Evolutionary conservation across 2,113 vertebrate genomes (phyloP).

Genomic region (Plectropomus leopardus): DNA sequence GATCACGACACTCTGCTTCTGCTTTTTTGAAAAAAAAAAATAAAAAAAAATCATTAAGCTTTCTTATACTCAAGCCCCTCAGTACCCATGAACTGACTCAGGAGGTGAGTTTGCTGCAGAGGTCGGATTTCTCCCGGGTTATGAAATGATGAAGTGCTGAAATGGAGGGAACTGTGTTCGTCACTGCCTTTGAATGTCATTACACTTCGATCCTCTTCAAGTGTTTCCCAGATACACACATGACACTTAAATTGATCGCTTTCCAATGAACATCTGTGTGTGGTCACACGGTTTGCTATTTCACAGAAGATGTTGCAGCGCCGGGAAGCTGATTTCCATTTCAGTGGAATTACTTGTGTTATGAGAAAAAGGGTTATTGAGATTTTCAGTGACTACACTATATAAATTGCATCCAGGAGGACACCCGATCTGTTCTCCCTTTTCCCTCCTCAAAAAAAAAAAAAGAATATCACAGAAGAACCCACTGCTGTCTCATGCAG

Average conservation of each 20-base stretch:
- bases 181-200: conserved; percentile 47
- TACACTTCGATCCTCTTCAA: conserved; percentile 46
- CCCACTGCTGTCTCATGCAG: background rate
- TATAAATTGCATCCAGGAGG: conserved; percentile 32
- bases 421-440: conserved; percentile 2
- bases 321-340: conserved; percentile 55
- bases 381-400: conserved; percentile 41
- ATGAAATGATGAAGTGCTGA: conserved; percentile 52
- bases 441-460: conserved; percentile 28
- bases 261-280: conserved; percentile 57
- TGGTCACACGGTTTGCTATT: conserved; percentile 35
- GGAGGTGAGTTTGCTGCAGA: conserved; percentile 18
- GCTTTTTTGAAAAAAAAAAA: no score
- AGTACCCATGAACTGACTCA: conserved; percentile 10
- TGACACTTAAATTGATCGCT: conserved; percentile 60
- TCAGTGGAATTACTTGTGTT: conserved; percentile 36
- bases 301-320: conserved; percentile 15
- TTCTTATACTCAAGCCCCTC: background rate
- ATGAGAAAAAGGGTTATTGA: conserved; percentile 20
- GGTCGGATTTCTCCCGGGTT: conserved; percentile 23
- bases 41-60: conserved; percentile 30
- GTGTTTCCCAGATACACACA: conserved; percentile 49
- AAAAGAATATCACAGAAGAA: conserved; percentile 37
- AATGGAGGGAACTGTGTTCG: conserved; percentile 10
- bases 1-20: background rate